A percentile compares a stretch with the other conserved stretches of the same genome.
Conservation (phyloP, 2,888 invertebrate genomes). For the Ormyrus pomaceus region DNA sequence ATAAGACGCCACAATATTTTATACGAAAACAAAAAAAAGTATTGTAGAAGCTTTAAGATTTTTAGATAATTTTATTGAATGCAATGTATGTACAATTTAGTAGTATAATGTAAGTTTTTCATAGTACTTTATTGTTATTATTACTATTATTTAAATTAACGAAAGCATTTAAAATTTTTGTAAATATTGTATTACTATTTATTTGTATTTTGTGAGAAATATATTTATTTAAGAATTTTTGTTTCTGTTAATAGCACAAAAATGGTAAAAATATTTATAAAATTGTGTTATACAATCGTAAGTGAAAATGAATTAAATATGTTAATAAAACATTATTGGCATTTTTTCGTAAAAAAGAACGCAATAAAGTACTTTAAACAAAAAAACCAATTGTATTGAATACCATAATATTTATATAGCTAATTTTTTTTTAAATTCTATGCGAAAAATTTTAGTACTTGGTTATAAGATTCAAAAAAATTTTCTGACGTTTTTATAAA, state of each 20-base stretch:
- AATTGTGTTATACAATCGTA: conserved; percentile 2
- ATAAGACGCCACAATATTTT: too few relatives aligned
- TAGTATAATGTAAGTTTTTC: conserved; percentile 8
- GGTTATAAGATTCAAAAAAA: too few relatives aligned
- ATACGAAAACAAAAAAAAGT: too few relatives aligned
- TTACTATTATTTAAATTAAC: background rate
- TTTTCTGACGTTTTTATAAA: background rate
- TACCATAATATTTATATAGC: too few relatives aligned
- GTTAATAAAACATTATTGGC: conserved; percentile 24
- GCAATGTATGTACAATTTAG: background rate
- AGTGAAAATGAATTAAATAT: conserved; percentile 15
- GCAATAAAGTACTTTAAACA: too few relatives aligned
- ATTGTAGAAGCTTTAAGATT: too few relatives aligned
- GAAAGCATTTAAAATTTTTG: conserved; percentile 3
- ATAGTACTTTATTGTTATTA: conserved; percentile 27
- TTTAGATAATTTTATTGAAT: too few relatives aligned
- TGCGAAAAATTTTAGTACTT: too few relatives aligned
- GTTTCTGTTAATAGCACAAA: conserved; percentile 26
- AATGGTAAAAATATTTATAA: conserved; percentile 18
- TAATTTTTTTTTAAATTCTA: too few relatives aligned
- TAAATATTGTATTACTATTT: conserved; percentile 22
- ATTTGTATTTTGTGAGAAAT: conserved; percentile 9
- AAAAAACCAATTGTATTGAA: too few relatives aligned
- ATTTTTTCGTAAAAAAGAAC: conserved; percentile 24
- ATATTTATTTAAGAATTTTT: conserved; percentile 8